These are phyloP conservation scores for Entelurus aequoreus DNA, from an alignment of 2,113 vertebrate species.

Conservation along the genomic window DNA sequence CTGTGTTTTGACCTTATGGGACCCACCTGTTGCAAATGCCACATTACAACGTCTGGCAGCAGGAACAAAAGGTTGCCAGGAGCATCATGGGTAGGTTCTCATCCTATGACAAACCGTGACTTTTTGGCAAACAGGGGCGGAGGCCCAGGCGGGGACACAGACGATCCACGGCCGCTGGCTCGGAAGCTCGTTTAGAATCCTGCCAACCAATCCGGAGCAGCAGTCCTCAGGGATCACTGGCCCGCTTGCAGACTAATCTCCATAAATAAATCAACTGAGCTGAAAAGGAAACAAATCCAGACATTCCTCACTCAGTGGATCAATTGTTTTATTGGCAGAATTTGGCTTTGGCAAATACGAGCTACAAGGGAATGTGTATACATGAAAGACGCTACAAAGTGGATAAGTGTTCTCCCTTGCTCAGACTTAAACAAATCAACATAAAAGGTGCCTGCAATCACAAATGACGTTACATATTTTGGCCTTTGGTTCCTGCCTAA, in stretches of 20 bases:
- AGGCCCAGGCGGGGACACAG: conserved; percentile 25
- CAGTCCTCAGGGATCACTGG: conserved; percentile 7
- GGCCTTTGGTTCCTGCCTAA: conserved; percentile 14
- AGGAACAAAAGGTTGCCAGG: conserved; percentile 37
- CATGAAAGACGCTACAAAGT: conserved; percentile 23
- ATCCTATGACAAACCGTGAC: conserved; percentile 15
- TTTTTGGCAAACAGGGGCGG: conserved; percentile 20
- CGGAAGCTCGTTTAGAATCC: conserved; percentile 9
- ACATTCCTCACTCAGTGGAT: conserved; percentile 18
- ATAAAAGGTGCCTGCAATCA: conserved; percentile 6
- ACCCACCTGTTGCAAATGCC: conserved; percentile 63
- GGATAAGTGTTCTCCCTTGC: conserved; percentile 10
- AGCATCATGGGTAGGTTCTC: conserved; percentile 34
- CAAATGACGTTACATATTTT: conserved; percentile 19
- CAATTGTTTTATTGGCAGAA: conserved; percentile 57
- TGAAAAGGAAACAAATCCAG: conserved; percentile 10
- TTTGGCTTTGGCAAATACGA: conserved; percentile 49
- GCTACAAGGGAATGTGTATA: conserved; percentile 42
- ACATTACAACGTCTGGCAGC: conserved; percentile 62
- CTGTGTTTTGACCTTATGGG: conserved; percentile 61
- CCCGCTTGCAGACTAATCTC: conserved; percentile 32
- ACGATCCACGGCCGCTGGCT: conserved; percentile 28
- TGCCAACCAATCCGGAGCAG: conserved; percentile 23
- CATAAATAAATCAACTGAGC: conserved; percentile 15
- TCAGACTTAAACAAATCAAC: conserved; percentile 18